These are phyloP conservation scores for Andricus curvator DNA, from an alignment of 2,888 invertebrate genomes.

Conservation along the genomic window DNA sequence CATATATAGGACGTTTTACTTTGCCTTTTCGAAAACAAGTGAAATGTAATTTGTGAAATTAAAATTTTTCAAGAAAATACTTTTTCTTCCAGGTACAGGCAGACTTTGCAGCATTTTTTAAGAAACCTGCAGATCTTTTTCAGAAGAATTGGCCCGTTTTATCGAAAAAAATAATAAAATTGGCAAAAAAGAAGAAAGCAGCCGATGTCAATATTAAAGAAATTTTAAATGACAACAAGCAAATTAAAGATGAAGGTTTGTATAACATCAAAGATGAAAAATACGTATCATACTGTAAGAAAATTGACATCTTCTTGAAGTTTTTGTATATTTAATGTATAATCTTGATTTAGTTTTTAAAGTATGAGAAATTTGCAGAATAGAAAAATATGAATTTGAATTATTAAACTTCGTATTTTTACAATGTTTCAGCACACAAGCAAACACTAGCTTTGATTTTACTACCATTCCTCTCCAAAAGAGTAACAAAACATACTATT, in stretches of 20 bases:
- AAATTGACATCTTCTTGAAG: too few species aligned
- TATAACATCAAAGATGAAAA: too few species aligned
- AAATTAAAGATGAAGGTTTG: constrained; percentile 9
- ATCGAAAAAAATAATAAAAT: not conserved
- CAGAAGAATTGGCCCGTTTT: not conserved
- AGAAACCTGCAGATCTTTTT: not conserved
- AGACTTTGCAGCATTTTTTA: not conserved
- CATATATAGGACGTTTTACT: too few species aligned
- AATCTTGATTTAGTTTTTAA: not conserved
- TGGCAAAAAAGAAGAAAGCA: not conserved
- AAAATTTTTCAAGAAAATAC: not conserved
- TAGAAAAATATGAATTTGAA: not conserved
- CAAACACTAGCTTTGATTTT: constrained; percentile 43
- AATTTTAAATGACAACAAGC: not conserved
- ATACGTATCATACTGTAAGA: too few species aligned
- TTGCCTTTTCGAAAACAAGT: too few species aligned
- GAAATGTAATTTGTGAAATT: too few species aligned
- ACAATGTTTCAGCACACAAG: constrained; percentile 35
- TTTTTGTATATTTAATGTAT: too few species aligned
- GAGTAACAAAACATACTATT: constrained; percentile 35
- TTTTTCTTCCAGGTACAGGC: not conserved
- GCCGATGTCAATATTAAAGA: not conserved
- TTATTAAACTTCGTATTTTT: not conserved
- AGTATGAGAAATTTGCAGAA: not conserved
- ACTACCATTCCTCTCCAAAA: constrained; percentile 41